Conservation (phyloP, 1,140 invertebrate species). For the Platyscapa corneri region DNA sequence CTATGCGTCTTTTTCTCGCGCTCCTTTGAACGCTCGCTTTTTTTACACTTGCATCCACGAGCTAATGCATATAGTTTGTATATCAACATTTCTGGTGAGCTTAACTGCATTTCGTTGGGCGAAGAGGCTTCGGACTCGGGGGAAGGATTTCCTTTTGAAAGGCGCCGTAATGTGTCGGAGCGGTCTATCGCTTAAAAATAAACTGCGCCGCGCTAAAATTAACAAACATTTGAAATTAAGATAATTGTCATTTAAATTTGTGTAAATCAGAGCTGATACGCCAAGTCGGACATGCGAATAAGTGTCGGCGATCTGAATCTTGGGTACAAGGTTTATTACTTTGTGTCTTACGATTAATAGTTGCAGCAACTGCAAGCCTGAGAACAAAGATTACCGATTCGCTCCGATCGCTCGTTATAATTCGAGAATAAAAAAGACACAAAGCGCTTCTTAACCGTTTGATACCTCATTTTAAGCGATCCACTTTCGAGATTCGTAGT, state of each 20-base stretch:
- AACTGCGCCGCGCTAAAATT: background rate
- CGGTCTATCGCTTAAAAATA: background rate
- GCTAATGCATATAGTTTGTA: background rate
- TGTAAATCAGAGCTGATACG: background rate
- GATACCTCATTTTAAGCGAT: background rate
- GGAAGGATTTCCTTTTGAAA: background rate
- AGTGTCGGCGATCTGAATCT: background rate
- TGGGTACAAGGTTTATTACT: background rate
- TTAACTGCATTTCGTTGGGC: background rate
- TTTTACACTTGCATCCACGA: background rate
- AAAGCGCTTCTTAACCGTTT: background rate
- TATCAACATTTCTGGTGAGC: background rate
- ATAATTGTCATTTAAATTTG: background rate
- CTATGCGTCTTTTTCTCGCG: slow-evolving; percentile 19
- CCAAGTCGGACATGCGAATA: background rate
- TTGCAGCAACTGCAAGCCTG: too few species aligned
- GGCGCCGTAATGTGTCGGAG: background rate
- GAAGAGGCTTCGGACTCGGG: background rate
- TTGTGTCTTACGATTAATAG: too few species aligned
- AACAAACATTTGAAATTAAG: background rate
- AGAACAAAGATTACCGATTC: too few species aligned
- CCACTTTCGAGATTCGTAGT: too few species aligned
- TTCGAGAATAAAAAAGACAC: too few species aligned
- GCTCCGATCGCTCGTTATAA: too few species aligned
- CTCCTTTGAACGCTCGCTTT: background rate